Evolutionary conservation across 2,888 invertebrate genomes (phyloP).

Genomic region (Ditylenchus weischeri): DNA sequence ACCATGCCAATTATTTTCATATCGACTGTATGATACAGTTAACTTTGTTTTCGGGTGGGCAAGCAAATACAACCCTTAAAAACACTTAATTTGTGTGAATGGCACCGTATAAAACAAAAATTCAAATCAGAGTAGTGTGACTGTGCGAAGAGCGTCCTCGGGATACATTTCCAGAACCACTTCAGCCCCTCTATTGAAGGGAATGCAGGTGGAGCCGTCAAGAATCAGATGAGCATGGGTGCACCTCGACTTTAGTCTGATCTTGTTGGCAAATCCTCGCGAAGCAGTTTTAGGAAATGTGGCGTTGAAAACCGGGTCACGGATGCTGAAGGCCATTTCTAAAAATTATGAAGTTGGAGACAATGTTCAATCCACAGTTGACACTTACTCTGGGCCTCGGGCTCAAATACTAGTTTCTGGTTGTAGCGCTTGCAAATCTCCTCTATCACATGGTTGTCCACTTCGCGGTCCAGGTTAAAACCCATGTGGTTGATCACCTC

Average conservation of each 20-base stretch:
- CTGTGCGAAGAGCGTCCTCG: slow-evolving; percentile 80
- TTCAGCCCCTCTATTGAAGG: slow-evolving; percentile 88
- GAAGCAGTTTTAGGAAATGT: slow-evolving; percentile 73
- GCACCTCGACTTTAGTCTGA: slow-evolving; percentile 82
- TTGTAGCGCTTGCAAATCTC: slow-evolving; percentile 39
- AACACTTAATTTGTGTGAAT: slow-evolving; percentile 10
- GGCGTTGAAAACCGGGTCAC: slow-evolving; percentile 86
- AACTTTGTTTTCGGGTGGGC: no score
- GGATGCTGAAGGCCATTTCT: slow-evolving; percentile 79
- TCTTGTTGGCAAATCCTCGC: slow-evolving; percentile 57
- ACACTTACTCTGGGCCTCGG: slow-evolving; percentile 33
- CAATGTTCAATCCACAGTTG: background rate
- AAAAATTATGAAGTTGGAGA: slow-evolving; percentile 8
- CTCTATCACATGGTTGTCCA: slow-evolving; percentile 34
- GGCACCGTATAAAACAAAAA: background rate
- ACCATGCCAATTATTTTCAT: no score
- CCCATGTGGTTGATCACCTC: slow-evolving; percentile 52
- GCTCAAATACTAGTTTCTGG: slow-evolving; percentile 42
- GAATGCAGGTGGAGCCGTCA: slow-evolving; percentile 87
- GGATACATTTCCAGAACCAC: slow-evolving; percentile 79
- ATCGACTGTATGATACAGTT: no score
- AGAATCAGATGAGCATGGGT: slow-evolving; percentile 85
- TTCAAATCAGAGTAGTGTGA: background rate
- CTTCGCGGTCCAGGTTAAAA: slow-evolving; percentile 28
- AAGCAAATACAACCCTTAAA: no score